phyloP scores from a whole-genome alignment of 2,113 vertebrate species.

The Danionella cerebrum region DNA sequence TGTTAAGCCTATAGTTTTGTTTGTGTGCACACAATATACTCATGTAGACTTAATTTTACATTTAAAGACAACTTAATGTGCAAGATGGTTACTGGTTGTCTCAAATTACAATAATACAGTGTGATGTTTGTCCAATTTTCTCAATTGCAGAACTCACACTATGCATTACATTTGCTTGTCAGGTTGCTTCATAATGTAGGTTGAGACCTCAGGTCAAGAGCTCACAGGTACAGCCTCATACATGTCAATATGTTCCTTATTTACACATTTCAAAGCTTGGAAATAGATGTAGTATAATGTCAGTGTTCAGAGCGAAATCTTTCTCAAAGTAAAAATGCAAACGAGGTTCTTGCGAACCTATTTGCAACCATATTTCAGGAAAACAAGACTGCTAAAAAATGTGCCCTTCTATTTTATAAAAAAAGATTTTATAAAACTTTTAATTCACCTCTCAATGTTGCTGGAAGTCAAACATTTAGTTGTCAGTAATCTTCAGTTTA shows the following conservation, averaged over 20 bases:
- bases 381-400: too few species aligned
- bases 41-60: too few species aligned
- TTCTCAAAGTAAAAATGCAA: slow-evolving; percentile 23
- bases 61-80: too few species aligned
- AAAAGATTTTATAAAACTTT: too few species aligned
- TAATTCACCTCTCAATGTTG: too few species aligned
- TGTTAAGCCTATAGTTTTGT: neutral
- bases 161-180: neutral
- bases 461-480: too few species aligned
- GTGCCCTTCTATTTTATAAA: too few species aligned
- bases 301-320: slow-evolving; percentile 24
- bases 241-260: neutral
- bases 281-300: slow-evolving; percentile 33
- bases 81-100: neutral
- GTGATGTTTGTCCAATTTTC: neutral
- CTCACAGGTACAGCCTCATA: neutral
- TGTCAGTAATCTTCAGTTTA: too few species aligned
- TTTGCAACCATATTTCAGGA: too few species aligned
- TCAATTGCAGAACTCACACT: neutral
- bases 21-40: too few species aligned
- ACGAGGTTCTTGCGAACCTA: slow-evolving; percentile 11
- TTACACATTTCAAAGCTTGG: neutral
- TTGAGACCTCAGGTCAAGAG: neutral
- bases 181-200: neutral
- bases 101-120: neutral